These are phyloP conservation scores for Porites divaricata DNA, from an alignment of 92 coral and sea anemone genomes.

Conservation along the genomic window DNA sequence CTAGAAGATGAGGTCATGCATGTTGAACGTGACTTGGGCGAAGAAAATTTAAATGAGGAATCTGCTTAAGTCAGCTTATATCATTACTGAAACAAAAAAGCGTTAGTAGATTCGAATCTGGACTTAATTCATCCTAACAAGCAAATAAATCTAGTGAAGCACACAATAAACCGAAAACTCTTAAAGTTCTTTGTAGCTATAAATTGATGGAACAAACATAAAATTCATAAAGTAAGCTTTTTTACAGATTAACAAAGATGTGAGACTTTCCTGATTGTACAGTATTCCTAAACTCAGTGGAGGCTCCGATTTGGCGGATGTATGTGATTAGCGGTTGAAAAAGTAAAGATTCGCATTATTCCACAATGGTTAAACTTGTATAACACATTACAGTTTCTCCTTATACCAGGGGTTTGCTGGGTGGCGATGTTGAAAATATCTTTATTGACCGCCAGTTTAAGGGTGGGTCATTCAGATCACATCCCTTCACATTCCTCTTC, in stretches of 20 bases:
- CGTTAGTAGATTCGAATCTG: background rate
- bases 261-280: background rate
- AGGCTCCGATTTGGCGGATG: background rate
- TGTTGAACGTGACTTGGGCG: background rate
- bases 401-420: background rate
- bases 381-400: background rate
- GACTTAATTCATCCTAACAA: background rate
- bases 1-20: background rate
- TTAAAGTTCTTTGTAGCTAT: background rate
- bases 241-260: background rate
- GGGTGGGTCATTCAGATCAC: slow-evolving; percentile 26
- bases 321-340: background rate
- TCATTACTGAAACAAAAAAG: background rate
- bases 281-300: background rate
- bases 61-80: background rate
- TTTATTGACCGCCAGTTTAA: background rate
- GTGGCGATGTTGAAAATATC: slow-evolving; percentile 1
- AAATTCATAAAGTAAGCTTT: background rate
- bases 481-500: slow-evolving; percentile 25
- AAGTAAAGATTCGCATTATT: background rate
- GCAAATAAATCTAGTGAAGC: background rate
- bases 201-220: no score
- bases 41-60: background rate
- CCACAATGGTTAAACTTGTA: background rate
- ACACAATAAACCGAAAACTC: background rate